These are phyloP conservation scores for Mystacornis crossleyi DNA, from an alignment of 2,113 vertebrate species.

Conservation along the genomic window DNA sequence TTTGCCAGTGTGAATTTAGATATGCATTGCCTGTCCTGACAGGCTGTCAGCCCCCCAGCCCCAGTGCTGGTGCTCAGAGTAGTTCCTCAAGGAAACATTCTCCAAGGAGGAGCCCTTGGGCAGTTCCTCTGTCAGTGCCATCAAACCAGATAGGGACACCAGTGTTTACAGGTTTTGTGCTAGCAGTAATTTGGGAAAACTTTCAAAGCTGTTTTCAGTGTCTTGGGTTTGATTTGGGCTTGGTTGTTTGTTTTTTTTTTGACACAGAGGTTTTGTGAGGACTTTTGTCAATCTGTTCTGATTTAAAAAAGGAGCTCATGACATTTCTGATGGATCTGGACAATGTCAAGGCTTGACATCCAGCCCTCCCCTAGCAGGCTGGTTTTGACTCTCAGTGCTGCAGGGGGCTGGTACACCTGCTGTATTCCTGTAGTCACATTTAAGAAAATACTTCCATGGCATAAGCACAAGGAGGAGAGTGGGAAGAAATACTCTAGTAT, in stretches of 20 bases:
- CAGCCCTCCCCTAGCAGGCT: not conserved
- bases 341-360: not conserved
- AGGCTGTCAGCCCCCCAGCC: not conserved
- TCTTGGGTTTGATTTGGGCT: not conserved
- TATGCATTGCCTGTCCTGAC: not conserved
- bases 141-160: not conserved
- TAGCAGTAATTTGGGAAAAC: not conserved
- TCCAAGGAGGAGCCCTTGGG: not conserved
- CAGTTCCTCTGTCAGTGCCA: too few relatives aligned
- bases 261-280: not conserved
- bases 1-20: not conserved
- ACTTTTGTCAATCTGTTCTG: not conserved
- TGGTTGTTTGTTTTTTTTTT: not conserved
- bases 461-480: not conserved
- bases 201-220: not conserved
- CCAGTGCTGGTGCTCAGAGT: fast-evolving
- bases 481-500: not conserved
- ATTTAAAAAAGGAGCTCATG: not conserved
- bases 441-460: not conserved
- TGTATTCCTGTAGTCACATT: not conserved
- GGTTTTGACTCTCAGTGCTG: not conserved
- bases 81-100: not conserved
- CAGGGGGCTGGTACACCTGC: not conserved
- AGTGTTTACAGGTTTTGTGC: not conserved
- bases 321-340: not conserved